Conservation (phyloP, 2,888 invertebrate genomes). For the Tinea pellionella region DNA sequence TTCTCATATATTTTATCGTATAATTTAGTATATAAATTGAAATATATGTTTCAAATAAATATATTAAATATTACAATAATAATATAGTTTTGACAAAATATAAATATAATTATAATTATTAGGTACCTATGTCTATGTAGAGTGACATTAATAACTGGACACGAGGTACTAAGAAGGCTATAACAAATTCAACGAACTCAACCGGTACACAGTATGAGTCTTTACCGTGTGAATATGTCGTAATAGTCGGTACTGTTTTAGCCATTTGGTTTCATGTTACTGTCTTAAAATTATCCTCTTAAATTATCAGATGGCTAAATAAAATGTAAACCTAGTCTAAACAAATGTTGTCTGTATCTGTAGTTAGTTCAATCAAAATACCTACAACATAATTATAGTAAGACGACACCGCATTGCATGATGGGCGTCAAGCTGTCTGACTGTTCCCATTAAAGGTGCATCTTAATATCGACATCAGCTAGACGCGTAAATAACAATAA, state of each 20-base stretch:
- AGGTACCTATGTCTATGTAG: not conserved
- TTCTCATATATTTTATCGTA: not conserved
- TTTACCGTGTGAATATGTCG: conserved; percentile 64
- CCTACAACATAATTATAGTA: no score
- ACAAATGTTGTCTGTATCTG: no score
- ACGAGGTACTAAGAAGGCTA: conserved; percentile 61
- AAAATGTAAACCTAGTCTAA: no score
- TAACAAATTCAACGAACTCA: conserved; percentile 70
- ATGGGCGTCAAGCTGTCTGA: conserved; percentile 9
- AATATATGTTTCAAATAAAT: not conserved
- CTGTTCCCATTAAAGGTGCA: not conserved
- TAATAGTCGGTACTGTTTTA: conserved; percentile 41
- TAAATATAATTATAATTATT: not conserved
- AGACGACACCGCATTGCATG: not conserved
- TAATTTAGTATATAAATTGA: not conserved
- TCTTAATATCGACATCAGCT: not conserved
- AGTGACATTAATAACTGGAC: conserved; percentile 46
- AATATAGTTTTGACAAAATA: not conserved
- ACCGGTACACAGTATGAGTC: conserved; percentile 63
- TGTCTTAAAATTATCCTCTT: conserved; percentile 2
- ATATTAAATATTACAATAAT: not conserved
- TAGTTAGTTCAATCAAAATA: no score
- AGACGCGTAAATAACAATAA: not conserved
- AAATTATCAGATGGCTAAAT: not conserved
- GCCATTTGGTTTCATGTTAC: conserved; percentile 52